phyloP scores from a whole-genome alignment of 2,113 vertebrate genomes.

The western clawed frog (Xenopus tropicalis) region UCB_Xtro_10.0 CM004446.2:143373501-143374000 shows the following conservation, averaged over 20 bases:
- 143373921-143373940: no score
- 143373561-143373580: slow-evolving; percentile 21
- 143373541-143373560: slow-evolving; percentile 22
- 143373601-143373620: slow-evolving; percentile 33
- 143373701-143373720: background rate
- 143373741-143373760: background rate
- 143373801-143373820: background rate
- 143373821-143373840: no score
- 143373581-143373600: slow-evolving; percentile 38
- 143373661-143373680: slow-evolving; percentile 4
- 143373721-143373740: no score
- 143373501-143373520: slow-evolving; percentile 26
- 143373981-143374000: no score
- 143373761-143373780: background rate
- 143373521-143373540: slow-evolving; percentile 16
- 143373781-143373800: background rate
- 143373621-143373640: slow-evolving; percentile 18
- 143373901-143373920: no score
- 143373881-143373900: background rate
- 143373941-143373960: no score
- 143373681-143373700: background rate
- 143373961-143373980: no score
- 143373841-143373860: background rate
- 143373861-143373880: background rate
- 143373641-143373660: background rate